A percentile compares a stretch with the other conserved stretches of the same genome.
phyloP scores from a whole-genome alignment of 2,797 vertebrate species.

The Monodelphis domestica region DNA sequence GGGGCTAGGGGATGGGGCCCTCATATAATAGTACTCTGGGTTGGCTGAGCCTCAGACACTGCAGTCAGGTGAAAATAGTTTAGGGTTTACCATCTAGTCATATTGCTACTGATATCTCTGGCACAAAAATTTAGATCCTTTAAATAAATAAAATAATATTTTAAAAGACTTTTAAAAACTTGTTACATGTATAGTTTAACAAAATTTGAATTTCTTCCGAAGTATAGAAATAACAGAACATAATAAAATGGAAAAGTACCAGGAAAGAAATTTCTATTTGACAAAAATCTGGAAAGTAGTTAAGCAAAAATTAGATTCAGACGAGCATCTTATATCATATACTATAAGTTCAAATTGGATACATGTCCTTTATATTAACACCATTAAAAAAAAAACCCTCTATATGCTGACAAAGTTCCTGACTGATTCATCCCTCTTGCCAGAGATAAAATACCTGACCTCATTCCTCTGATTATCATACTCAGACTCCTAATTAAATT shows the following conservation, averaged over 20 bases:
- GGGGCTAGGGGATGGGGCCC: fast-evolving
- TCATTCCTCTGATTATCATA: background rate
- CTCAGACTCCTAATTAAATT: no score
- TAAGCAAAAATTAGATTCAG: background rate
- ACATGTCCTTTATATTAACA: background rate
- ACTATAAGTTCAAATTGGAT: background rate
- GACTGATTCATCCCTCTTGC: background rate
- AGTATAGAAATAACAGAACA: background rate
- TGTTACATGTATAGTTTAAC: background rate
- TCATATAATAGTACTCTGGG: no score
- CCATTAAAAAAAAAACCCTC: no score
- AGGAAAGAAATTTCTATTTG: background rate
- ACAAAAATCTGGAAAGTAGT: background rate
- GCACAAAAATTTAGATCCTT: background rate
- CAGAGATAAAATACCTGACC: background rate
- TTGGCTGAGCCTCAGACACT: background rate
- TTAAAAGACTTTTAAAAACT: background rate
- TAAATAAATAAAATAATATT: background rate
- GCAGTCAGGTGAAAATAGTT: background rate
- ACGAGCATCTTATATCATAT: background rate
- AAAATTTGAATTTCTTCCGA: background rate
- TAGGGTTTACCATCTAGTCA: background rate
- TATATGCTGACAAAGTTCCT: background rate
- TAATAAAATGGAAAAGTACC: background rate
- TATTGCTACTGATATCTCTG: background rate